Base-by-base conservation (phyloP, 2,113 vertebrate genomes). In the Xenopus borealis region DNA sequence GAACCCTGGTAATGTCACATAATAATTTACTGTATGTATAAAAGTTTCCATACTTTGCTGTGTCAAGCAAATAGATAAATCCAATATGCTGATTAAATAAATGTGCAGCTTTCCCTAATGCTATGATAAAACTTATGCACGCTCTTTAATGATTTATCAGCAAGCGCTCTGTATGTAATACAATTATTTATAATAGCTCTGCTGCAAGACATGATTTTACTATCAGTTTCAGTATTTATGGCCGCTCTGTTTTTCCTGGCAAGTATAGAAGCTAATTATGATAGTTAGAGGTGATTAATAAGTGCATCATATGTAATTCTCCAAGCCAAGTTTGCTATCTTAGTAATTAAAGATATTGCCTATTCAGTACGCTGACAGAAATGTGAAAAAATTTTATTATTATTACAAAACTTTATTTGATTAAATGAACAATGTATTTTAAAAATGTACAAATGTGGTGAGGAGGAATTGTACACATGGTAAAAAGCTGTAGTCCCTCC, bases 201-300 rank as follows among this genome's bases (percentile, higher is more conserved):
- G 64, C 23, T 52, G 30, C 58, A 64, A 55, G 27, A 55, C n/a
- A 45, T 27, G 66, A 62, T 55, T 69, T 62, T 20, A 14, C 66
- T 53, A 64, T 76, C 58, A 69, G 57, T 69, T 63, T 69, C 27
- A 64, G 45, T 76, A 46, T 50, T 59, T 11, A 57, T 53, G 58
- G 62, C 66, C 46, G 62, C 55, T 47, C 46, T 57, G 30, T 66
- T 10, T 17, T 62, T 69, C 44, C 47, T 69, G 66, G 73, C 66
- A 75, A 76, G 73, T 69, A 47, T 62, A 52, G 59, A 46, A 64
- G 59, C 66, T 69, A 76, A 76, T 76, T 76, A 76, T 61, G 59
- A 69, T 76, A 62, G 53, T 69, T 76, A 76, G 58, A 64, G 50
- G 73, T 76, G 73, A 76, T 76, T 76, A 76, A 76, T 76, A 76